phyloP scores from a whole-genome alignment of 2,888 invertebrate genomes.

The Hypolimnas misippus region DNA sequence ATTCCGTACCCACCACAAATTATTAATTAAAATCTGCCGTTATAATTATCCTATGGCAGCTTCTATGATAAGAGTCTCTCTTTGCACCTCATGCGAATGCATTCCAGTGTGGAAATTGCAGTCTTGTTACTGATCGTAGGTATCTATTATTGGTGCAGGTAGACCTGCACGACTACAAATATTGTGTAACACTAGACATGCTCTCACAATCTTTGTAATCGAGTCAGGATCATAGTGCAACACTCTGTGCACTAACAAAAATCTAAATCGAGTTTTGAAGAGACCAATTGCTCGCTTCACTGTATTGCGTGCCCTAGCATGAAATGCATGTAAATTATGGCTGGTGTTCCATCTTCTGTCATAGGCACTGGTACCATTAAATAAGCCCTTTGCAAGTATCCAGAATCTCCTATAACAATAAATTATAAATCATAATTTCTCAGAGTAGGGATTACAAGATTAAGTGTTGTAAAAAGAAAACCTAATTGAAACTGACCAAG shows the following conservation, averaged over 20 bases:
- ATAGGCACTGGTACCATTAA: conserved; percentile 23
- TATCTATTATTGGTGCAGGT: background rate
- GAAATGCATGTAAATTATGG: conserved; percentile 2
- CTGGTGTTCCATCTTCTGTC: conserved; percentile 5
- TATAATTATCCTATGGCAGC: too few species aligned
- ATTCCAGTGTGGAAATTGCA: too few species aligned
- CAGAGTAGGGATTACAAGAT: background rate
- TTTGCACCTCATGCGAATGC: too few species aligned
- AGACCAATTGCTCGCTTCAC: conserved; percentile 11
- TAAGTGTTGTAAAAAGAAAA: too few species aligned
- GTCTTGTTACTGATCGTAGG: background rate
- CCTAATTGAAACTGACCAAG: background rate
- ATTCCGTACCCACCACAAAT: too few species aligned
- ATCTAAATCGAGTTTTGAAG: conserved; percentile 17
- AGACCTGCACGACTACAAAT: conserved; percentile 6
- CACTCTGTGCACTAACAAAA: conserved; percentile 18
- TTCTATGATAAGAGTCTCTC: too few species aligned
- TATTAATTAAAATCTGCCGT: too few species aligned
- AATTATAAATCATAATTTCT: background rate
- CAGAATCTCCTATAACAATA: conserved; percentile 24
- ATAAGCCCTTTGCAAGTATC: conserved; percentile 25
- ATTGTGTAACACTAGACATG: conserved; percentile 30
- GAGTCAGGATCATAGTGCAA: conserved; percentile 21
- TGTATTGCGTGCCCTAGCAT: conserved; percentile 11
- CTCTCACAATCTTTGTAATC: conserved; percentile 19